Conservation (phyloP, 2,113 vertebrate species). For the Rhea pennata region DNA sequence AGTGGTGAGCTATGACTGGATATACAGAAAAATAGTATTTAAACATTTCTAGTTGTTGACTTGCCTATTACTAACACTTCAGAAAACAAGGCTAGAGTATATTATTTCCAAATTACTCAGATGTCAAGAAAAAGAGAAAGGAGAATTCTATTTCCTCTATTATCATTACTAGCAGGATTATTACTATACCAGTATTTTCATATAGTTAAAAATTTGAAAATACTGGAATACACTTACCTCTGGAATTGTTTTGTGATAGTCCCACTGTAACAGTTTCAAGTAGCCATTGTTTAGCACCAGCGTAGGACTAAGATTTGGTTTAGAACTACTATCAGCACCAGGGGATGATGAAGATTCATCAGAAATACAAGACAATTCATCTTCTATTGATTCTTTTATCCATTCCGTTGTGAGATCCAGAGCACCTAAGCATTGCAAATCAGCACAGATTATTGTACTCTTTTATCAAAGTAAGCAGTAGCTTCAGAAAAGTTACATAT, state of each 20-base stretch:
- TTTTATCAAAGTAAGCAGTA: not conserved
- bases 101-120: not conserved
- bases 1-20: not conserved
- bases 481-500: not conserved
- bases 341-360: slow-evolving; percentile 61
- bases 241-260: slow-evolving; percentile 82
- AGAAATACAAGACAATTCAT: slow-evolving; percentile 75
- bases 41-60: not conserved
- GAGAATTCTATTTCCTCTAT: not conserved
- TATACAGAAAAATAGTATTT: not conserved
- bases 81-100: not conserved
- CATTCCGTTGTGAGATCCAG: slow-evolving; percentile 89
- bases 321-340: slow-evolving; percentile 67
- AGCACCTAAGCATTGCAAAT: slow-evolving; percentile 77
- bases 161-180: not conserved
- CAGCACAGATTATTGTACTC: not conserved
- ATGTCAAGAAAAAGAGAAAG: not conserved
- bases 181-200: not conserved
- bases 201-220: not conserved
- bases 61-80: not conserved
- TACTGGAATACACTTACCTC: slow-evolving; percentile 78
- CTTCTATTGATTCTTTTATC: slow-evolving; percentile 87
- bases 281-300: slow-evolving; percentile 87
- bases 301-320: slow-evolving; percentile 81
- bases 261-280: slow-evolving; percentile 86